Evolutionary conservation across 2,113 vertebrate genomes (phyloP).

Genomic region (Upupa epops): DNA sequence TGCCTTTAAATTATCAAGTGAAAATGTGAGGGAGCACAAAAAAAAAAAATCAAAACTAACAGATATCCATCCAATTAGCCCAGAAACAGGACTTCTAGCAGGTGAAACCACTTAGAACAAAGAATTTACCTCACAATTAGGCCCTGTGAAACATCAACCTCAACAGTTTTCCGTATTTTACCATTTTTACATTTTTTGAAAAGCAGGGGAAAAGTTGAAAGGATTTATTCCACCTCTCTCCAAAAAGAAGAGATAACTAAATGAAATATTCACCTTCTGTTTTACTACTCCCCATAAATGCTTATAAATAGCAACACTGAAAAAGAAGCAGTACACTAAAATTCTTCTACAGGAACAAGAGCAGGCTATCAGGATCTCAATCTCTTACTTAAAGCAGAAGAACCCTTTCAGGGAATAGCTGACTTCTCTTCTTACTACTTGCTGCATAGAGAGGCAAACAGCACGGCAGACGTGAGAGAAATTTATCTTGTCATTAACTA

Average conservation of each 20-base stretch:
- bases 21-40: neutral
- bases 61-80: neutral
- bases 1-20: neutral
- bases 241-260: neutral
- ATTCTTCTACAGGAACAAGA: neutral
- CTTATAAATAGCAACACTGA: constrained; percentile 16
- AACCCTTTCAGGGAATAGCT: neutral
- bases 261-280: neutral
- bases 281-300: constrained; percentile 20
- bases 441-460: neutral
- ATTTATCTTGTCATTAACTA: neutral
- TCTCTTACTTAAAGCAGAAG: neutral
- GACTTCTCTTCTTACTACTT: neutral
- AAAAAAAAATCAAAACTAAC: neutral
- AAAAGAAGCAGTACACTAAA: constrained; percentile 29
- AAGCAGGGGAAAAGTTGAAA: neutral
- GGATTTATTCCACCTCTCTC: neutral
- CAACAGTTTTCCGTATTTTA: neutral
- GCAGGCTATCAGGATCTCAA: neutral
- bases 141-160: neutral
- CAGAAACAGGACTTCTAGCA: neutral
- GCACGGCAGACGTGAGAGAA: neutral
- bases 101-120: neutral
- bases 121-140: neutral
- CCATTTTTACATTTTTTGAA: neutral